These are phyloP conservation scores for Coptotermes formosanus DNA, from an alignment of 1,140 invertebrate genomes.

Conservation along the genomic window DNA sequence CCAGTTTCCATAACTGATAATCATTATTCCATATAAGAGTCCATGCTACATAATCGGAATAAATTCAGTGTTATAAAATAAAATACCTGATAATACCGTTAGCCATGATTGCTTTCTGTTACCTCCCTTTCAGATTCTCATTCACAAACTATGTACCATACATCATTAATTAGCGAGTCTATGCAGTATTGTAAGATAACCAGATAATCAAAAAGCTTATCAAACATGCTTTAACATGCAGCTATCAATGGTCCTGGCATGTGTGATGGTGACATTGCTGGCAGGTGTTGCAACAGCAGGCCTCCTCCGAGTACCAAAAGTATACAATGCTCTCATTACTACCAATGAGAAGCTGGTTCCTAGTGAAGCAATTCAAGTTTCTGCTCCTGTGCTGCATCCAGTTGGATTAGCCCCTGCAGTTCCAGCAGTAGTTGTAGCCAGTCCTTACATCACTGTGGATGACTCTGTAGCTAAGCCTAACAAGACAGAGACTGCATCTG, in stretches of 20 bases:
- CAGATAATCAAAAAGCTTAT: neutral
- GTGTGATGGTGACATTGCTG: conserved; percentile 38
- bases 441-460: neutral
- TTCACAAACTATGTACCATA: no score
- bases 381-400: conserved; percentile 19
- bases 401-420: neutral
- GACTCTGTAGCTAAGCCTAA: neutral
- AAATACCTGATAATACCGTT: no score
- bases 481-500: neutral
- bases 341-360: conserved; percentile 29
- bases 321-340: conserved; percentile 35
- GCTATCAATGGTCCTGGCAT: conserved; percentile 5
- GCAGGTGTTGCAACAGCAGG: conserved; percentile 21
- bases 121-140: no score
- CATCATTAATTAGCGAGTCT: no score
- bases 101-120: no score
- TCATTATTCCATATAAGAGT: no score
- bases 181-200: no score
- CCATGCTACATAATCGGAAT: no score
- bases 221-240: neutral
- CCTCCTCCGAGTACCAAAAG: conserved; percentile 25
- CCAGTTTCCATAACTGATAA: no score
- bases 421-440: neutral
- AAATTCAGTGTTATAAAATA: no score
- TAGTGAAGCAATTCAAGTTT: conserved; percentile 25